phyloP scores from a whole-genome alignment of 2,888 invertebrate genomes.

The Melanotus villosus region DNA sequence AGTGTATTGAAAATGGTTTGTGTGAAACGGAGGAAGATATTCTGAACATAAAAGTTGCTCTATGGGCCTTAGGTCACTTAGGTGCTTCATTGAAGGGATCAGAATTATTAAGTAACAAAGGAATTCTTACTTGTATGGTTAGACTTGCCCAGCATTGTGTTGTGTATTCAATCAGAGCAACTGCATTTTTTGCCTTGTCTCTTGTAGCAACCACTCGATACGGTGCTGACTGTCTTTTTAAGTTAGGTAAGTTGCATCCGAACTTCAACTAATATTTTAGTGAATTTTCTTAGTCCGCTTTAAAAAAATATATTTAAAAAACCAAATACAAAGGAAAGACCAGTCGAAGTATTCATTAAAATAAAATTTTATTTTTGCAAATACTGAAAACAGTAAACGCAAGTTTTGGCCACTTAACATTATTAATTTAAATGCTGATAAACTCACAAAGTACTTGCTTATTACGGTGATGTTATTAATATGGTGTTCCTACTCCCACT shows the following conservation, averaged over 20 bases:
- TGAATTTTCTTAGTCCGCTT: too few relatives aligned
- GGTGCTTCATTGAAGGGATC: conserved; percentile 85
- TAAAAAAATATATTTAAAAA: too few relatives aligned
- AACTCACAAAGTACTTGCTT: too few relatives aligned
- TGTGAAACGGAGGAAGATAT: conserved; percentile 80
- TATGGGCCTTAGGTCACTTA: conserved; percentile 92
- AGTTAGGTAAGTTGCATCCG: conserved; percentile 79
- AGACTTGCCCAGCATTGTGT: conserved; percentile 83
- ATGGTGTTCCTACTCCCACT: too few relatives aligned
- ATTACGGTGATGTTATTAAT: too few relatives aligned
- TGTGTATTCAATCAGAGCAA: conserved; percentile 91
- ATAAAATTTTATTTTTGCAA: too few relatives aligned
- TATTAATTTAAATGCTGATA: too few relatives aligned
- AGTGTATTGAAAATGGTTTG: conserved; percentile 68
- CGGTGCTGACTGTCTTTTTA: conserved; percentile 85
- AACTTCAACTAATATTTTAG: too few relatives aligned
- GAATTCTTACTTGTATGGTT: conserved; percentile 70
- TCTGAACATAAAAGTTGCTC: conserved; percentile 85
- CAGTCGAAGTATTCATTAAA: too few relatives aligned
- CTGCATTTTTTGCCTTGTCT: conserved; percentile 90
- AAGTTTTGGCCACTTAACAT: too few relatives aligned
- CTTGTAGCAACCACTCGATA: conserved; percentile 86
- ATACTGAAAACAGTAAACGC: too few relatives aligned
- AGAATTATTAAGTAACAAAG: conserved; percentile 75
- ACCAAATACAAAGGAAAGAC: too few relatives aligned